Evolutionary conservation across 1,140 invertebrate genomes (phyloP), one percentile per base, ranked within the genome.

Genomic region (Drosophila bifasciata): DNA sequence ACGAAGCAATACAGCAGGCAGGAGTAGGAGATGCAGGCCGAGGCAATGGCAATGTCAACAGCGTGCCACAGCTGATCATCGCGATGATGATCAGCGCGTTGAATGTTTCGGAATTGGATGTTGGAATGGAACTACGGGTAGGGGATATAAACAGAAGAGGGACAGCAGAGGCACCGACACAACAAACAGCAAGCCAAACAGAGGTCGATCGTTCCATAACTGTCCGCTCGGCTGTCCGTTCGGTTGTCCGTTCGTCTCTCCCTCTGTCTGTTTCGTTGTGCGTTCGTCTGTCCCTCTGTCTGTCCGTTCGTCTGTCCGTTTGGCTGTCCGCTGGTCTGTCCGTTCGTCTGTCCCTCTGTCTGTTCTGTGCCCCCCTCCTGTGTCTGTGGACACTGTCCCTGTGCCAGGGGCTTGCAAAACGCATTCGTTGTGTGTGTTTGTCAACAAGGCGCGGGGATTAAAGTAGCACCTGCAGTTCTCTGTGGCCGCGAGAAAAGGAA

Each of bases 361-460:
- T 5, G 9, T 15, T 2, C 28, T 9, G 7, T 32, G n/a, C 32
- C 32, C 11, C 32, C 28, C 11, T 19, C 15, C 52, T 4, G 9
- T 36, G 9, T 9, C 28, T 36, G 32, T 36, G 32, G 11, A 11
- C 9, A 9, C 28, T 28, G 28, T 43, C 40, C 19, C 19, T 1
- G 41, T 16, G 13, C 51, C 13, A 53, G 11, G 13, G 48, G 48
- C 52, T 49, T 61, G 61, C 61, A 49, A 63, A 56, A 66, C 53
- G 46, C 17, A 19, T 23, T 17, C 43, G 41, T 13, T 40, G 39
- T 63, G 16, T 40, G 39, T 63, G 16, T 67, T 72, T 78, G 81
- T 86, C 81, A 86, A 86, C 73, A 86, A 46, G 64, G 45, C 51
- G 83, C 79, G 84, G 78, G 83, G 83, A 88, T 88, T 88, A 88